Conservation (phyloP, 2,113 vertebrate species). For the Pollachius pollachius region DNA sequence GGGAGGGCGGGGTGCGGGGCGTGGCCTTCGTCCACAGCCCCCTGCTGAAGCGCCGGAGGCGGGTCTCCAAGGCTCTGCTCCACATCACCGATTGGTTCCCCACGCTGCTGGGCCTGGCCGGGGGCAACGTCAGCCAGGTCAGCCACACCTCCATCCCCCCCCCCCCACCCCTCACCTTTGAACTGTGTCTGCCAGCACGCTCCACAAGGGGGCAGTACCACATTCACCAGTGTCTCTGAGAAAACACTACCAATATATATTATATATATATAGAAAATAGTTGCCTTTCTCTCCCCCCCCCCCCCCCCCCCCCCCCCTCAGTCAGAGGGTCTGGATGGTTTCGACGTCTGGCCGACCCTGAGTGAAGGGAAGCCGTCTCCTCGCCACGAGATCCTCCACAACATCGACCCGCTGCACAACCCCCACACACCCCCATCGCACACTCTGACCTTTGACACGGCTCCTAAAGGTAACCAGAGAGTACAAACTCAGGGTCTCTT, state of each 20-base stretch:
- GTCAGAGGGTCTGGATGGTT: constrained; percentile 82
- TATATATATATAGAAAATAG: background rate
- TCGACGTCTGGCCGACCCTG: constrained; percentile 86
- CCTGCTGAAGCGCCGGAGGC: constrained; percentile 79
- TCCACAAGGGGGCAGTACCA: too few relatives aligned
- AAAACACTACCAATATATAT: background rate
- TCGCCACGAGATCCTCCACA: constrained; percentile 92
- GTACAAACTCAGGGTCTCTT: background rate
- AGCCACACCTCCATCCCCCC: constrained; percentile 1
- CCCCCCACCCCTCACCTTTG: background rate
- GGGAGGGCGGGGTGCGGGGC: constrained; percentile 91
- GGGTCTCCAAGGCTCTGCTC: constrained; percentile 83
- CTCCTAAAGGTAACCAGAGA: background rate
- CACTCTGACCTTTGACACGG: background rate
- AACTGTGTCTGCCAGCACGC: too few relatives aligned
- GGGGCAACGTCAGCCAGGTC: constrained; percentile 75
- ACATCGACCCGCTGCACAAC: constrained; percentile 90
- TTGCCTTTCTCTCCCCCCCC: too few relatives aligned
- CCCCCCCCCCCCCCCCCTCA: constrained; percentile 32
- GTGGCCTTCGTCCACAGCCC: constrained; percentile 94
- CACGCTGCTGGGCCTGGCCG: constrained; percentile 84
- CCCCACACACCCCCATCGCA: constrained; percentile 59
- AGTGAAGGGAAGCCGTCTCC: constrained; percentile 85
- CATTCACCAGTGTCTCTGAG: background rate
- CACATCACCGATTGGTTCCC: constrained; percentile 98